Evolutionary conservation across 2,113 vertebrate genomes (phyloP).

Genomic region (Alces alces): DNA sequence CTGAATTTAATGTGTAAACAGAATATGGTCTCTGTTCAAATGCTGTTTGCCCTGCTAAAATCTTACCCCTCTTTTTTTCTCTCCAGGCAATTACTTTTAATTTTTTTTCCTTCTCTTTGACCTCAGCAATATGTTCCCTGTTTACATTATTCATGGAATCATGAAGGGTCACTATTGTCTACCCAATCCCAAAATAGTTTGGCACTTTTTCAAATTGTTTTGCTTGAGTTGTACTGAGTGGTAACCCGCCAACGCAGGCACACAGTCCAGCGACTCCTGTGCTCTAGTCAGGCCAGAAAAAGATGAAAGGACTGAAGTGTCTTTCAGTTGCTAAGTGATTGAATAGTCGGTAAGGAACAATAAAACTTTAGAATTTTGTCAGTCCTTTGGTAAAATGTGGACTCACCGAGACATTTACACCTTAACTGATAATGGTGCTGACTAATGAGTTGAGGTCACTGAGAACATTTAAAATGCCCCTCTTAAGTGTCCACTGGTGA

Average conservation of each 20-base stretch:
- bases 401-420: background rate
- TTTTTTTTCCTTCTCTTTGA: constrained; percentile 38
- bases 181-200: constrained; percentile 29
- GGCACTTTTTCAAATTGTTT: constrained; percentile 58
- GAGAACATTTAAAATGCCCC: background rate
- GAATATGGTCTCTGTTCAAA: background rate
- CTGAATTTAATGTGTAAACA: background rate
- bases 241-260: constrained; percentile 2
- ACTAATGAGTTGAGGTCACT: background rate
- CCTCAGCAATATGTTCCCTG: constrained; percentile 33
- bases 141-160: constrained; percentile 50
- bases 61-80: background rate
- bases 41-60: background rate
- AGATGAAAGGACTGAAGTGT: background rate
- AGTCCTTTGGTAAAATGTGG: background rate
- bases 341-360: background rate
- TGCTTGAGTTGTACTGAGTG: constrained; percentile 17
- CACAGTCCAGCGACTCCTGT: background rate
- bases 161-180: constrained; percentile 45
- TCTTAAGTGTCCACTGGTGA: background rate
- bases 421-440: background rate
- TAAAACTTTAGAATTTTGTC: background rate
- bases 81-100: background rate
- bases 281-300: background rate
- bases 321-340: constrained; percentile 37